Evolutionary conservation across 2,888 invertebrate species (phyloP).

Genomic region (Cordilura impudica): DNA sequence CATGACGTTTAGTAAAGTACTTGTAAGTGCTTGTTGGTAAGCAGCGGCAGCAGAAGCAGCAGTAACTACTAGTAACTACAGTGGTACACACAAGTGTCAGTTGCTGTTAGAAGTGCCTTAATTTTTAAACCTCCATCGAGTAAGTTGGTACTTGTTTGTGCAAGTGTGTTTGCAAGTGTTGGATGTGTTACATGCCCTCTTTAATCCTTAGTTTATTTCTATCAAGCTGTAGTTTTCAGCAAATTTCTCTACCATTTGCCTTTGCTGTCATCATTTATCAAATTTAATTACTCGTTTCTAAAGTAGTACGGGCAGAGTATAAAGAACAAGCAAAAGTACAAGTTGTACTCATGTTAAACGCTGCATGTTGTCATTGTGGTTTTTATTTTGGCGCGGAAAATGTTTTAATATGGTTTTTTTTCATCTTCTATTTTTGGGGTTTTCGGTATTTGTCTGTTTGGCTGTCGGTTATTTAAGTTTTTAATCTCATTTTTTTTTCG

Average conservation of each 20-base stretch:
- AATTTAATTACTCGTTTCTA: constrained; percentile 64
- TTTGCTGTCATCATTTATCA: constrained; percentile 63
- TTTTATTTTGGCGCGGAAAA: constrained; percentile 49
- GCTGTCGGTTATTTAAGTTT: background rate
- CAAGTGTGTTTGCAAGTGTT: constrained; percentile 1
- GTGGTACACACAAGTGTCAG: no score
- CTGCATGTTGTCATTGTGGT: constrained; percentile 49
- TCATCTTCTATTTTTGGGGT: no score
- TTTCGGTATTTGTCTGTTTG: background rate
- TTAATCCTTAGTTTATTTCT: constrained; percentile 40
- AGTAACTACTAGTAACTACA: no score
- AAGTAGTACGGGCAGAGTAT: background rate
- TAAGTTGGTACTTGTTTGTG: background rate
- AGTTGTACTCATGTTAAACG: constrained; percentile 34
- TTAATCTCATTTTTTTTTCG: constrained; percentile 17
- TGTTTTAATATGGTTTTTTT: constrained; percentile 13
- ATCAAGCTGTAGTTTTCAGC: constrained; percentile 16
- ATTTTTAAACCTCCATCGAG: constrained; percentile 37
- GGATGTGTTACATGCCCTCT: constrained; percentile 5
- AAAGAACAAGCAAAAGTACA: constrained; percentile 33
- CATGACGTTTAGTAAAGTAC: constrained; percentile 38
- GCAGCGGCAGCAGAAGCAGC: background rate
- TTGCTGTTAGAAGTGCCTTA: constrained; percentile 30
- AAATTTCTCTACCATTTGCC: constrained; percentile 33
- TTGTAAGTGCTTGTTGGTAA: constrained; percentile 22